A percentile compares a stretch with the other conserved stretches of the same genome.
Conservation (phyloP, 2,888 invertebrate genomes). For the Pandemis cinnamomeana region DNA sequence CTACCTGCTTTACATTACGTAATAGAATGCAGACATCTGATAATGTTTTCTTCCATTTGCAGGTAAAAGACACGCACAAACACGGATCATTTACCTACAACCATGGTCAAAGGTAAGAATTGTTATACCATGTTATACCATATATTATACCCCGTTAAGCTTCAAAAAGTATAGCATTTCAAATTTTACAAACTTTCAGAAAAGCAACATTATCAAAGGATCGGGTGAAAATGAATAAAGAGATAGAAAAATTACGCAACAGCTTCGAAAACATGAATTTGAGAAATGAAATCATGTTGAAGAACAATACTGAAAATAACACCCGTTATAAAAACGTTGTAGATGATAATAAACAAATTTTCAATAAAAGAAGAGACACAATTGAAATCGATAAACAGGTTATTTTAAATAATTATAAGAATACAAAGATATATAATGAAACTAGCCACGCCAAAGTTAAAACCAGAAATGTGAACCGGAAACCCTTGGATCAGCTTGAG, state of each 20-base stretch:
- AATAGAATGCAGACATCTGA: too few species aligned
- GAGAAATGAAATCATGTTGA: conserved; percentile 63
- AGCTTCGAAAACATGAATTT: conserved; percentile 63
- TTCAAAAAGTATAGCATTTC: neutral
- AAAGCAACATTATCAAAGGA: conserved; percentile 61
- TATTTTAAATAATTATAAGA: neutral
- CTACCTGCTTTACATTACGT: too few species aligned
- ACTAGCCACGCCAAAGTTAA: neutral
- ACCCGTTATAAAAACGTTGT: conserved; percentile 45
- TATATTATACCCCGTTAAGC: neutral
- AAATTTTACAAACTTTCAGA: conserved; percentile 51
- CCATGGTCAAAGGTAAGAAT: conserved; percentile 55
- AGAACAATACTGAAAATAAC: conserved; percentile 47
- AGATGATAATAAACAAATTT: conserved; percentile 12
- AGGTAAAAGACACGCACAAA: conserved; percentile 61
- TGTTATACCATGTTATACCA: conserved; percentile 6
- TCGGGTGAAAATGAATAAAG: conserved; percentile 58
- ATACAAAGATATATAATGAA: neutral
- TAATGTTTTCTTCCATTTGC: conserved; percentile 24
- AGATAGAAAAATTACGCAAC: conserved; percentile 66
- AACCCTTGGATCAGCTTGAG: neutral
- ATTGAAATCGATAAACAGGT: conserved; percentile 10
- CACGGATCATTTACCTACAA: conserved; percentile 51
- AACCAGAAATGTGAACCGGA: neutral
- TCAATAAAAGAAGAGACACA: conserved; percentile 6